A percentile compares a stretch with the other conserved stretches of the same genome.
phyloP scores from a whole-genome alignment of 2,797 vertebrate genomes.

The Leucoraja ocellata region DNA sequence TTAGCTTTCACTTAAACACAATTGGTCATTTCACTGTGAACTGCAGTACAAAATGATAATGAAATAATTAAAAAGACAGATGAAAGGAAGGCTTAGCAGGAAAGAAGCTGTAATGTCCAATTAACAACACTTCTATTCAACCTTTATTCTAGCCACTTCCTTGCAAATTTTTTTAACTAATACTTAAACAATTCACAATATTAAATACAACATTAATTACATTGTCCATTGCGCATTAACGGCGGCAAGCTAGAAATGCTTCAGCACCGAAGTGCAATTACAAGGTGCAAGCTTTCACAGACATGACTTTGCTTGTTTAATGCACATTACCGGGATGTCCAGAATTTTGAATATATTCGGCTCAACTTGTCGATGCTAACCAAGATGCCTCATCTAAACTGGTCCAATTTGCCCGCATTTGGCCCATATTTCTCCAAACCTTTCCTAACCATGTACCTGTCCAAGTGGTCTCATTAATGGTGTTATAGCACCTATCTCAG shows the following conservation, averaged over 20 bases:
- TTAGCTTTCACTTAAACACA: slow-evolving; percentile 99
- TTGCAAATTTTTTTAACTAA: slow-evolving; percentile 65
- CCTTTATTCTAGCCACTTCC: slow-evolving; percentile 72
- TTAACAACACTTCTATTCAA: slow-evolving; percentile 85
- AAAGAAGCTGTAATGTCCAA: slow-evolving; percentile 74
- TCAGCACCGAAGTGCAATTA: neutral
- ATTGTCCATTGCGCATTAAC: neutral
- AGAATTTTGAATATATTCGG: neutral
- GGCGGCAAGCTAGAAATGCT: neutral
- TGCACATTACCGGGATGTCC: neutral
- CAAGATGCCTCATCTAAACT: too few relatives aligned
- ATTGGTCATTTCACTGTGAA: slow-evolving; percentile 90
- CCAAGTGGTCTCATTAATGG: too few relatives aligned
- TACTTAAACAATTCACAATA: slow-evolving; percentile 62
- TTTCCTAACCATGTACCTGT: too few relatives aligned
- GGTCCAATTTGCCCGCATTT: too few relatives aligned
- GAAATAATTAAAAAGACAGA: slow-evolving; percentile 99
- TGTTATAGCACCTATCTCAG: too few relatives aligned
- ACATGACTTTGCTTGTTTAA: neutral
- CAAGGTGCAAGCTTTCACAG: neutral
- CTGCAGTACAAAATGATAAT: slow-evolving; percentile 94
- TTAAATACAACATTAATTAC: slow-evolving; percentile 53
- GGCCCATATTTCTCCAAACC: too few relatives aligned
- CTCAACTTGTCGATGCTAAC: too few relatives aligned
- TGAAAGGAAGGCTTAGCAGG: slow-evolving; percentile 86